These are phyloP conservation scores for Bucorvus abyssinicus DNA, from an alignment of 2,797 vertebrate genomes.

Conservation along the genomic window DNA sequence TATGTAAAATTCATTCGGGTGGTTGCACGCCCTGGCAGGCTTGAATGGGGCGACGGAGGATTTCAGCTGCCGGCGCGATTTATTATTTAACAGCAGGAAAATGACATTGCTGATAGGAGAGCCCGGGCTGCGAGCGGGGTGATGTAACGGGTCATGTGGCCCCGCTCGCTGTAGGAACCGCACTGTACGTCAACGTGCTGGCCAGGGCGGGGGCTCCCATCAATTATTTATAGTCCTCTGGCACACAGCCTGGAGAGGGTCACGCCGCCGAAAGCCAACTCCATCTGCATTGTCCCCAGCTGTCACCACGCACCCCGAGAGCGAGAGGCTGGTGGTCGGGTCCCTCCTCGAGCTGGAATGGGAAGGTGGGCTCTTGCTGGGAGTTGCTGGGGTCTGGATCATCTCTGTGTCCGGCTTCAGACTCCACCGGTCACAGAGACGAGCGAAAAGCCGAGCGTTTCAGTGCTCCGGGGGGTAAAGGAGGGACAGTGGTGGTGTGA, in stretches of 20 bases:
- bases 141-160: constrained; percentile 87
- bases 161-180: constrained; percentile 71
- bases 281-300: constrained; percentile 73
- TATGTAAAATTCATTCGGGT: constrained; percentile 50
- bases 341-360: neutral
- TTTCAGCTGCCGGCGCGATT: constrained; percentile 42
- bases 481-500: fast-evolving
- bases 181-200: constrained; percentile 76
- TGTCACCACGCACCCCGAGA: constrained; percentile 25
- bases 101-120: constrained; percentile 40
- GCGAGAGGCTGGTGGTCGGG: neutral
- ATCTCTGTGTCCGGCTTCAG: neutral
- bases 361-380: neutral
- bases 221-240: constrained; percentile 88
- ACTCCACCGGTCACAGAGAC: fast-evolving
- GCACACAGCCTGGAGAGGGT: constrained; percentile 73
- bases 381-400: neutral
- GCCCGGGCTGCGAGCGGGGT: constrained; percentile 22
- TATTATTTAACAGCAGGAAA: constrained; percentile 70
- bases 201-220: constrained; percentile 82
- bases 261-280: constrained; percentile 72
- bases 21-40: constrained; percentile 7
- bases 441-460: fast-evolving
- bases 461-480: neutral
- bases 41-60: constrained; percentile 40